phyloP scores from a whole-genome alignment of 2,888 invertebrate species.

The Macaria liturata region DNA sequence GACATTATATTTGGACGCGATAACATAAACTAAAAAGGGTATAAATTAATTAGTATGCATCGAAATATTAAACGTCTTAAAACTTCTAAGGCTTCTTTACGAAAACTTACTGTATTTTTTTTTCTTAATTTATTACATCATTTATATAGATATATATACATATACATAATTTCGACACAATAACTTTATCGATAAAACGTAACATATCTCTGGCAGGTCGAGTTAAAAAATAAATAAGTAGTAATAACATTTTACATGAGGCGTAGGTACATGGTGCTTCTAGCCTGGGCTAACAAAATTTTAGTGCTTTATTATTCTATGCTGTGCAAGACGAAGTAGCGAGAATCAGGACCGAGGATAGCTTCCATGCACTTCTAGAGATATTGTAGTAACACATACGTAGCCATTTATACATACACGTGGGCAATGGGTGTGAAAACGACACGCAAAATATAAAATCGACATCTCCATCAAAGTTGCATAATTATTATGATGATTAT shows the following conservation, averaged over 20 bases:
- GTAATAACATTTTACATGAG: conserved; percentile 35
- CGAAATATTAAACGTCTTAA: conserved; percentile 67
- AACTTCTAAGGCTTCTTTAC: conserved; percentile 78
- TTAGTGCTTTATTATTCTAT: conserved; percentile 52
- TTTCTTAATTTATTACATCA: conserved; percentile 80
- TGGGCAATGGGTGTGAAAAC: too few species aligned
- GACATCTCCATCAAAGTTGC: too few species aligned
- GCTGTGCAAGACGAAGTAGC: conserved; percentile 47
- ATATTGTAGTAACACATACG: too few species aligned
- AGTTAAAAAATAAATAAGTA: conserved; percentile 54
- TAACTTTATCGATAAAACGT: conserved; percentile 68
- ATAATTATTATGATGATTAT: too few species aligned
- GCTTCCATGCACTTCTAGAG: too few species aligned
- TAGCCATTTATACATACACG: too few species aligned
- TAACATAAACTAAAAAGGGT: conserved; percentile 46
- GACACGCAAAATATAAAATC: too few species aligned
- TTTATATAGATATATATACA: conserved; percentile 75
- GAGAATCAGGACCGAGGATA: conserved; percentile 16
- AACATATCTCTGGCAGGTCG: conserved; percentile 72
- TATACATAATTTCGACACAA: conserved; percentile 81
- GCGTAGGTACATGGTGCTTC: conserved; percentile 40
- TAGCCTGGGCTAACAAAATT: conserved; percentile 52
- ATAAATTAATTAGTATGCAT: conserved; percentile 59
- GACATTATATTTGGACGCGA: conserved; percentile 34
- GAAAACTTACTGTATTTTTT: conserved; percentile 78